Evolutionary conservation across 1,140 invertebrate species (phyloP), one percentile per base, ranked within the genome.

Genomic region (Phocides pigmalion): DNA sequence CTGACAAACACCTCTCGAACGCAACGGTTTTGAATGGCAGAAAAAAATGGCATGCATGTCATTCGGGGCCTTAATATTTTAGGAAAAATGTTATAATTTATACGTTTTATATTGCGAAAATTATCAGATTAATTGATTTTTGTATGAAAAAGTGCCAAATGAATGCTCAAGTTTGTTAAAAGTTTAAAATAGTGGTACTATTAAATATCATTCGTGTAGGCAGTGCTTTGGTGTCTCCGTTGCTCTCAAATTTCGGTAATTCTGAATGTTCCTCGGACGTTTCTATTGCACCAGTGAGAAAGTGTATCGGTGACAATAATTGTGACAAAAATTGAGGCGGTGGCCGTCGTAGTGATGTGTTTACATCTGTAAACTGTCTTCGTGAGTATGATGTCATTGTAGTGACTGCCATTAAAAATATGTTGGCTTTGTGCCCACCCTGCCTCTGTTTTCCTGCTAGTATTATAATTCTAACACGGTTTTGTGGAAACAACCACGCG

Each of bases 381-480:
- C 74, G 88, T 90, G 69, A 90, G 88, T 90, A 90, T 90, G 88
- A 90, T 90, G 88, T 90, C 88, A 90, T 89, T 88, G 78, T 82
- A 79, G 75, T 71, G 81, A 74, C 78, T 83, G 81, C 83, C 85
- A 86, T 87, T 88, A 86, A 89, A 87, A 90, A 90, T 76, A 78
- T 82, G 81, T 90, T 90, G 88, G 87, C 87, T 90, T 84, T 83
- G 83, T 90, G 88, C 88, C 88, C 88, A 89, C 79, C 81, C 80
- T n/a, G 35, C 35, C 35, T 39, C 35, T 39, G 76, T 89, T 89
- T 90, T 83, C 84, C 85, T 87, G 62, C 76, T 82, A 80, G 73
- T 82, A 74, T 73, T 73, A 74, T 75, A 77, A 83, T 82, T 82
- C 65, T 72, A 77, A 82, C 78, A 81, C 68, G 61, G 74, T 82